A percentile compares a stretch with the other conserved stretches of the same genome.
These are phyloP conservation scores for Clanis bilineata DNA, from an alignment of 2,888 invertebrate species.

Conservation along the genomic window DNA sequence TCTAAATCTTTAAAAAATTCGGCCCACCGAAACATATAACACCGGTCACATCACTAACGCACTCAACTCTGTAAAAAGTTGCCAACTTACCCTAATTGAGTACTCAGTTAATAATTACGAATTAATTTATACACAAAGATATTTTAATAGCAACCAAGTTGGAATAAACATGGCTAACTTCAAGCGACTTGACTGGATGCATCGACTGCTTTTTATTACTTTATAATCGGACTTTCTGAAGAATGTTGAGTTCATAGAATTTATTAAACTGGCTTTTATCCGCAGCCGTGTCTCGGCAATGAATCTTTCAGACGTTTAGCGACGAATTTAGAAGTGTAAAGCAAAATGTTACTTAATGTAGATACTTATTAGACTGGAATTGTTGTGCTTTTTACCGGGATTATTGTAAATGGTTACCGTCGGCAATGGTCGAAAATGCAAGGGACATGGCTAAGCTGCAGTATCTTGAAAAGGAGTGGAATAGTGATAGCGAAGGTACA, in stretches of 20 bases:
- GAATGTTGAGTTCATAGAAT: slow-evolving; percentile 12
- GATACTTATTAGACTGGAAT: background rate
- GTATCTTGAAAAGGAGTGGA: no score
- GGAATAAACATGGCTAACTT: slow-evolving; percentile 28
- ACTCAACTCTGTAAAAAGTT: slow-evolving; percentile 38
- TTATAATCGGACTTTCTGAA: background rate
- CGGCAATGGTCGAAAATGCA: no score
- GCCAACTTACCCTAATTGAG: slow-evolving; percentile 38
- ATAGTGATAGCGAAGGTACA: no score
- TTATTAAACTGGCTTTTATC: slow-evolving; percentile 3
- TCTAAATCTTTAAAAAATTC: background rate
- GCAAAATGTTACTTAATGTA: background rate
- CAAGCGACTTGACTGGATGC: slow-evolving; percentile 18
- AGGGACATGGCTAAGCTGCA: no score
- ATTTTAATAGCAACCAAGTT: slow-evolving; percentile 28
- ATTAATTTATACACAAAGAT: slow-evolving; percentile 27
- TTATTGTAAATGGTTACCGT: no score
- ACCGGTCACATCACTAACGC: slow-evolving; percentile 13
- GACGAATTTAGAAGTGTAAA: slow-evolving; percentile 2
- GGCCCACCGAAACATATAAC: background rate
- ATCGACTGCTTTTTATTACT: slow-evolving; percentile 5
- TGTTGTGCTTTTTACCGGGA: no score
- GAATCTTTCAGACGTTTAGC: background rate
- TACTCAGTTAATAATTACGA: slow-evolving; percentile 35
- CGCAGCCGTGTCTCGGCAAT: slow-evolving; percentile 1